Evolutionary conservation across 1,140 invertebrate species (phyloP), one percentile per base, ranked within the genome.

Genomic region (Sarcophaga bullata): DNA sequence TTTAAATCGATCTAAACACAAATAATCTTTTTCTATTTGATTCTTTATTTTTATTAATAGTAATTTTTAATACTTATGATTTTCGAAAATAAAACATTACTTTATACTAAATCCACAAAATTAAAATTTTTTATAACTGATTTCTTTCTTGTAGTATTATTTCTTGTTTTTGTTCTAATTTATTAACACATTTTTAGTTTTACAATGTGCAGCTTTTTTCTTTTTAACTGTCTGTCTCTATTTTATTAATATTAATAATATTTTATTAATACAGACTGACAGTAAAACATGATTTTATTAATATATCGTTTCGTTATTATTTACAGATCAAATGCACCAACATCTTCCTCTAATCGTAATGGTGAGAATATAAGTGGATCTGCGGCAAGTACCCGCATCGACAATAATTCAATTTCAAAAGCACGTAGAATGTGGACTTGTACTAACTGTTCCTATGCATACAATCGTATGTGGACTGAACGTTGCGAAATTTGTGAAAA

Each of bases 381-480:
- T 19, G 49, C 49, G 17, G 75, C 75, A 49, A 48, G n/a, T 78
- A 83, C 80, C 85, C 91, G 86, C 87, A 83, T 84, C 83, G 87
- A 88, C 84, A 88, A 88, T 85, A 88, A 88, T 82, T 83, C 37
- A 90, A 85, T 83, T 58, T 80, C 84, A 73, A 86, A 85, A 83
- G 84, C 84, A 52, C 86, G 88, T 83, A 93, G 95, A 83, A 95
- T 95, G 93, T 97, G 96, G 96, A 95, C 95, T 75, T 97, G 96
- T 91, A 92, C 92, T 82, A 94, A 96, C 90, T 97, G 96, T 90
- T 96, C 95, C 86, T 97, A 95, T 90, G 95, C 95, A 75, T 96
- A 96, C 88, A 97, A 97, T 91, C 94, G 95, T 81, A 92, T 95
- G 84, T 95, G 94, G 93, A 93, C 93, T 62, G 93, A 94, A 37